A percentile compares a stretch with the other conserved stretches of the same genome.
These are phyloP conservation scores for Clarias batrachus DNA, from an alignment of 2,113 vertebrate species.

Conservation along the genomic window DNA sequence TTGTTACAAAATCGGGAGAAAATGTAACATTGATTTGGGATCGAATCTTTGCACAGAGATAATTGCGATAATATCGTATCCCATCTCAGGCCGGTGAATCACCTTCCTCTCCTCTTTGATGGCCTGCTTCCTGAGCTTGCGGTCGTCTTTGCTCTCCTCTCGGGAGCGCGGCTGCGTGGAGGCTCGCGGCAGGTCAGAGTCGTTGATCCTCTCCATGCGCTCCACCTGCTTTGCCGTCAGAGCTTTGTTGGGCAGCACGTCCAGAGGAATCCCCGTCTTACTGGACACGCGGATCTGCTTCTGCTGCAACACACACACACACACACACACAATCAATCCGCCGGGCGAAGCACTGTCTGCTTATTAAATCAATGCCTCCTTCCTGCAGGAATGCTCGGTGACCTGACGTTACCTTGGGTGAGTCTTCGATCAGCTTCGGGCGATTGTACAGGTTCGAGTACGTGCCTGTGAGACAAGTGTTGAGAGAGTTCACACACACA, in stretches of 20 bases:
- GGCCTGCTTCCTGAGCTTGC: conserved; percentile 82
- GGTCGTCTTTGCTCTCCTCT: conserved; percentile 81
- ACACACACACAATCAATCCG: neutral
- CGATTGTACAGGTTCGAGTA: conserved; percentile 96
- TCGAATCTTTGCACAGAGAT: too few species aligned
- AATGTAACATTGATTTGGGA: too few species aligned
- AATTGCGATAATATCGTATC: too few species aligned
- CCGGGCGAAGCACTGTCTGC: neutral
- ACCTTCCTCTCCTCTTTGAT: conserved; percentile 91
- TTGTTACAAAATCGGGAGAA: too few species aligned
- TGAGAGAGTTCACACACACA: neutral
- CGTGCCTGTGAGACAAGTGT: conserved; percentile 75
- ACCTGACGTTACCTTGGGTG: conserved; percentile 78
- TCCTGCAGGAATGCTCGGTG: too few species aligned
- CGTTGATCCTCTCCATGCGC: conserved; percentile 84
- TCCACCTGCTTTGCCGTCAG: conserved; percentile 83
- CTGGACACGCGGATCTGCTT: conserved; percentile 82
- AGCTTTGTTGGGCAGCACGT: conserved; percentile 77
- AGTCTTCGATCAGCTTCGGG: conserved; percentile 88
- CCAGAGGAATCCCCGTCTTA: conserved; percentile 89
- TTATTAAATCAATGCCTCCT: neutral
- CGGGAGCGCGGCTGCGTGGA: conserved; percentile 77
- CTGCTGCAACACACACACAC: conserved; percentile 64
- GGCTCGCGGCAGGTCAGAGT: conserved; percentile 81
- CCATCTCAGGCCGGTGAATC: neutral